Evolutionary conservation across 92 coral and sea anemone species (phyloP), one percentile per base, ranked within the genome.

Genomic region (Parazoanthus atlanticus): DNA sequence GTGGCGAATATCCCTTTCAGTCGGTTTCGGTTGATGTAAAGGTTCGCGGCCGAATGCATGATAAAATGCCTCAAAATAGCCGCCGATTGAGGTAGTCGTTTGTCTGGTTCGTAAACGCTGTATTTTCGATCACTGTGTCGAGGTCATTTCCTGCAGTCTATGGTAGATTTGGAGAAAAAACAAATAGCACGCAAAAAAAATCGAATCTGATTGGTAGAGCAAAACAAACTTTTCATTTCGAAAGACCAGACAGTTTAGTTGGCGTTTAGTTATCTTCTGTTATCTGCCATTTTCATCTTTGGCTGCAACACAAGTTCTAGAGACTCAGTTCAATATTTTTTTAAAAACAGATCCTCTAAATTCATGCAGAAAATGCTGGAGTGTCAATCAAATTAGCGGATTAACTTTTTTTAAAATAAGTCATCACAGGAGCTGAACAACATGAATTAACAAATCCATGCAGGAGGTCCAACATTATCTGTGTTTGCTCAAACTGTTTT

Each of bases 381-480:
- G 47, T 61, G 85, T 32, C 71, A 33, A 26, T 81, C 17, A 36
- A 81, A 58, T 32, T 80, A 23, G 85, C 67, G 19, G 83, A 79
- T 30, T 54, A 79, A 79, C 36, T 28, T n/a, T 75, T 19, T 25
- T n/a, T n/a, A n/a, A 79, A 47, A 25, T 10, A 4, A 9, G 6
- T 21, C 58, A 54, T 61, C 71, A 81, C 85, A 81, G 85, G 25
- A 61, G 31, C 16, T 76, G 80, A 38, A 43, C 26, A 76, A 76
- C 3, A 41, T 13, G 47, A 80, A 34, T 65, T 81, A 81, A 58
- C 29, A 79, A 17, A 0, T 21, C 85, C 85, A 81, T 28, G 74
- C 74, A 52, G 85, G 85, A 81, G 85, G 85, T 81, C 85, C 12
- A 16, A 8, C 52, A 81, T 33, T 80, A 61, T 61, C 85, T 56